Evolutionary conservation across 2,113 vertebrate species (phyloP).

Genomic region (Anarhynchus alexandrinus): DNA sequence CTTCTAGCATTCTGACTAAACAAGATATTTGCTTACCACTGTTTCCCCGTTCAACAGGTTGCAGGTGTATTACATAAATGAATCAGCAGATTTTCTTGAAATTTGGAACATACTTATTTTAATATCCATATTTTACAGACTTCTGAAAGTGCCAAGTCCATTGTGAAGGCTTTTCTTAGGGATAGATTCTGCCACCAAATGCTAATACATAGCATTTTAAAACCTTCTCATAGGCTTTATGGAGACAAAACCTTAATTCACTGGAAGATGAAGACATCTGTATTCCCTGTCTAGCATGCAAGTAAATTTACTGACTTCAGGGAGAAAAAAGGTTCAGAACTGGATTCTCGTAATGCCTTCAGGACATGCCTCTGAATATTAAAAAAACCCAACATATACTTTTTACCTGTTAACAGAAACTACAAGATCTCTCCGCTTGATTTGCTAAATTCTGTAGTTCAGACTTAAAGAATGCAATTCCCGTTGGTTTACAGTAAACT

Average conservation of each 20-base stretch:
- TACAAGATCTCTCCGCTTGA: not conserved
- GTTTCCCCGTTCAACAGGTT: not conserved
- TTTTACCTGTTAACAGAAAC: not conserved
- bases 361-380: not conserved
- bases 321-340: not conserved
- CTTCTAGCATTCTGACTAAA: not conserved
- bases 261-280: not conserved
- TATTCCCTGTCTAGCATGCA: not conserved
- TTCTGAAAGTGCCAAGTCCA: not conserved
- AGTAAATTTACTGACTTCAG: not conserved
- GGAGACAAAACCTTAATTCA: not conserved
- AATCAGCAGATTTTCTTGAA: not conserved
- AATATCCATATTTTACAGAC: not conserved
- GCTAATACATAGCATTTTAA: not conserved
- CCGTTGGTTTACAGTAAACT: not conserved
- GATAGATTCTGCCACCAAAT: not conserved
- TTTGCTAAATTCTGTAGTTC: not conserved
- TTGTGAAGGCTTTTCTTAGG: not conserved
- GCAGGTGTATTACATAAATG: too few species aligned
- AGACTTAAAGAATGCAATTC: not conserved
- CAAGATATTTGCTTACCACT: not conserved
- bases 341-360: not conserved
- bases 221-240: not conserved
- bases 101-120: not conserved
- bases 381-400: too few species aligned